phyloP scores from a whole-genome alignment of 2,113 vertebrate genomes.

The Pachyramphus minor region DNA sequence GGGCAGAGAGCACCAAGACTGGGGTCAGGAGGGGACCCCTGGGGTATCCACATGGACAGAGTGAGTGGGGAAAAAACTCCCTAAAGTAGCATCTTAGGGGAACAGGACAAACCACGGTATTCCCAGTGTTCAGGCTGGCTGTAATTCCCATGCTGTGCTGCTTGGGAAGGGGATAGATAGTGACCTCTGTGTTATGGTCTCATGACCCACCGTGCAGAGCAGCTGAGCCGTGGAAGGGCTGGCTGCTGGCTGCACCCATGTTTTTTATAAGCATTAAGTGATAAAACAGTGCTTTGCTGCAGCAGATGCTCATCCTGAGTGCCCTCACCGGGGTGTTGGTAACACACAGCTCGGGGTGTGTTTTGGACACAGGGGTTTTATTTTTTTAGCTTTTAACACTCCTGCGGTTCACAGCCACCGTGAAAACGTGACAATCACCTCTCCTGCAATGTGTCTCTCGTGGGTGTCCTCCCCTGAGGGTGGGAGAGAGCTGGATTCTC shows the following conservation, averaged over 20 bases:
- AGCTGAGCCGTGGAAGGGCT: neutral
- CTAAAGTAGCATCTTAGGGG: neutral
- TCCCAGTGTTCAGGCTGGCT: neutral
- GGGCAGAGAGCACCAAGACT: neutral
- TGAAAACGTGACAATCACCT: accelerated
- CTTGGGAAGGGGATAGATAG: neutral
- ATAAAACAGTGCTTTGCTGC: neutral
- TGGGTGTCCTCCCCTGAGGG: accelerated
- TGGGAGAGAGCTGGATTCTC: neutral
- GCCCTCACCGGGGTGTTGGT: accelerated
- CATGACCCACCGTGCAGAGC: neutral
- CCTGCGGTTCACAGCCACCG: neutral
- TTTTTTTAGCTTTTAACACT: neutral
- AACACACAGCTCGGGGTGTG: neutral
- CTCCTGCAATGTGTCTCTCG: accelerated
- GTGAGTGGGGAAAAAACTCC: accelerated
- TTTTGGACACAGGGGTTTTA: neutral
- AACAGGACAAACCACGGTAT: neutral
- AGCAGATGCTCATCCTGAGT: neutral
- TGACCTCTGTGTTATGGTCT: accelerated
- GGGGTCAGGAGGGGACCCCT: neutral
- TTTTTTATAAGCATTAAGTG: neutral
- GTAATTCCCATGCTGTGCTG: neutral
- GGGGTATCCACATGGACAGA: neutral
- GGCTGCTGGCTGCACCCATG: accelerated